Evolutionary conservation across 1,140 invertebrate genomes (phyloP).

Genomic region (Chlorops oryzae): DNA sequence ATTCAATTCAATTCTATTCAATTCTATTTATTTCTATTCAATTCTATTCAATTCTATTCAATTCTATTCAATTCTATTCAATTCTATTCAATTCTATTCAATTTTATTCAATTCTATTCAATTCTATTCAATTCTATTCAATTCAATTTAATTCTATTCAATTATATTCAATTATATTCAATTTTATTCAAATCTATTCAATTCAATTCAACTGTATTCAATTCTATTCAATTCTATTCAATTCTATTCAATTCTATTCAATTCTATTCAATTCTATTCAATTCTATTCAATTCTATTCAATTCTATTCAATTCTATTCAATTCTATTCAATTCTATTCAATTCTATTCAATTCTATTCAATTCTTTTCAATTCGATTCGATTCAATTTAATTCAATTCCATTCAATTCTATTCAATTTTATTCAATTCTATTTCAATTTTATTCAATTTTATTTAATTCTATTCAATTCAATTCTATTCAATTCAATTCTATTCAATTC

Average conservation of each 20-base stretch:
- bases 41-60: constrained; percentile 7
- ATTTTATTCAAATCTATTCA: constrained; percentile 1
- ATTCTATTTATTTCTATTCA: constrained; percentile 8
- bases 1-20: constrained; percentile 10
- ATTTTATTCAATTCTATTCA: constrained; percentile 3
- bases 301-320: constrained; percentile 14
- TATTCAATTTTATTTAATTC: constrained; percentile 11
- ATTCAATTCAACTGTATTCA: constrained; percentile 5
- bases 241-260: constrained; percentile 6
- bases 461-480: constrained; percentile 13
- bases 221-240: constrained; percentile 4
- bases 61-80: constrained; percentile 10
- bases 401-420: constrained; percentile 10
- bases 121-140: constrained; percentile 2
- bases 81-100: constrained; percentile 7
- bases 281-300: constrained; percentile 11
- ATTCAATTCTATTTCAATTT: constrained; percentile 12
- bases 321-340: constrained; percentile 16
- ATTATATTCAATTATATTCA: constrained; percentile 5
- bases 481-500: constrained; percentile 12
- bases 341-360: constrained; percentile 14
- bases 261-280: constrained; percentile 8
- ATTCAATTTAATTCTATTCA: constrained; percentile 6
- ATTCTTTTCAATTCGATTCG: constrained; percentile 12
- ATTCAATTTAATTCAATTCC: constrained; percentile 12